Evolutionary conservation across 2,113 vertebrate genomes (phyloP).

Genomic region (Mesembrinibis cayennensis): DNA sequence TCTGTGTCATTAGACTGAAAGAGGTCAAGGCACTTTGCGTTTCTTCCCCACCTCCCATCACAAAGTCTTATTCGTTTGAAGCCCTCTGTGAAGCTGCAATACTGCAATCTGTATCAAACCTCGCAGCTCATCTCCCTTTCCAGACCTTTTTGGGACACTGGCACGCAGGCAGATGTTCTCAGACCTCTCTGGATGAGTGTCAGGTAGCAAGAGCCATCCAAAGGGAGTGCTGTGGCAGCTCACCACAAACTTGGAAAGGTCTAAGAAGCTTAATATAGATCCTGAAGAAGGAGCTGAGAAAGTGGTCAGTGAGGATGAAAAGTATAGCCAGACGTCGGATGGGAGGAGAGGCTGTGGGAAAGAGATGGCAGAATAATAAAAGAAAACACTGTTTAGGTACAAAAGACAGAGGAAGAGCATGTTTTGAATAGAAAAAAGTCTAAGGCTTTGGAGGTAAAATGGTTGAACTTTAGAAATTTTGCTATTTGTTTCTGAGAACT

Average conservation of each 20-base stretch:
- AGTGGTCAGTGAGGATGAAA: neutral
- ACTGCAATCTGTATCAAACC: fast-evolving
- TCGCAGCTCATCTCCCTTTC: neutral
- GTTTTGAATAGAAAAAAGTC: neutral
- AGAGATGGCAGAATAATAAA: neutral
- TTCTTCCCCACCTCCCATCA: neutral
- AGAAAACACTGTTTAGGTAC: neutral
- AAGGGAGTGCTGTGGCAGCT: neutral
- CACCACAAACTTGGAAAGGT: neutral
- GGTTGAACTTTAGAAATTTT: neutral
- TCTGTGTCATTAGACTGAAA: neutral
- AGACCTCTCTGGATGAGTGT: neutral
- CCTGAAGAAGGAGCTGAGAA: neutral
- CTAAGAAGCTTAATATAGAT: neutral
- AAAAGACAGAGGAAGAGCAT: neutral
- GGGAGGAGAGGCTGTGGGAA: neutral
- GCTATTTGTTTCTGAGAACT: neutral
- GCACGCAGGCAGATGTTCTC: neutral
- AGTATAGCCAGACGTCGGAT: neutral
- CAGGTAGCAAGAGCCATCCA: neutral
- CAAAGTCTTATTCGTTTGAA: neutral
- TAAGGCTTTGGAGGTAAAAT: neutral
- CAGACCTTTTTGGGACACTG: neutral
- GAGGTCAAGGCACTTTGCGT: neutral
- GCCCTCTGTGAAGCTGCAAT: neutral